These are phyloP conservation scores for Napeogenes sylphis DNA, from an alignment of 2,888 invertebrate genomes.

Conservation along the genomic window DNA sequence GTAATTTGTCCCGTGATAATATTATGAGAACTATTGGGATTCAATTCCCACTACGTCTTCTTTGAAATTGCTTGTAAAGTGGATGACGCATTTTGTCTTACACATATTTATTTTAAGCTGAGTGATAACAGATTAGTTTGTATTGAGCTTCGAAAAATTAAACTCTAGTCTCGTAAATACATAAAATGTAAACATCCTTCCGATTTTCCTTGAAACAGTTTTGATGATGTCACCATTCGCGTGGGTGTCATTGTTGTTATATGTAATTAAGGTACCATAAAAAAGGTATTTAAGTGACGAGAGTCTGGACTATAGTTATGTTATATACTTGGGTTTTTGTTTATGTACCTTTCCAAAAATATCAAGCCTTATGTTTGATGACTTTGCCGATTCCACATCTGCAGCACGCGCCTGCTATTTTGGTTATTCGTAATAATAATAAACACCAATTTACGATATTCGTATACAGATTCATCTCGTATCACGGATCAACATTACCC, in stretches of 20 bases:
- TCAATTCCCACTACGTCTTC: no score
- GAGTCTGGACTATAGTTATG: no score
- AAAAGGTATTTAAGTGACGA: background rate
- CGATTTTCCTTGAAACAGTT: constrained; percentile 32
- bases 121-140: constrained; percentile 5
- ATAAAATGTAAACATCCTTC: constrained; percentile 15
- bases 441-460: background rate
- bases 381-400: background rate
- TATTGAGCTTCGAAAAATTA: background rate
- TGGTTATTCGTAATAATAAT: constrained; percentile 12
- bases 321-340: background rate
- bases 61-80: background rate
- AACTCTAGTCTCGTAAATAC: background rate
- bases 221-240: constrained; percentile 35
- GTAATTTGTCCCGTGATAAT: no score
- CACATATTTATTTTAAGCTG: constrained; percentile 4
- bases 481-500: no score
- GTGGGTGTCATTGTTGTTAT: constrained; percentile 25
- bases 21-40: no score
- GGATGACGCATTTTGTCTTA: background rate
- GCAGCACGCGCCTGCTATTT: constrained; percentile 17
- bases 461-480: background rate
- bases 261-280: background rate
- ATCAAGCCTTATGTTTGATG: background rate
- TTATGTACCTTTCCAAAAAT: background rate